These are phyloP conservation scores for Hypanus sabinus DNA, from an alignment of 2,113 vertebrate species.

Conservation along the genomic window DNA sequence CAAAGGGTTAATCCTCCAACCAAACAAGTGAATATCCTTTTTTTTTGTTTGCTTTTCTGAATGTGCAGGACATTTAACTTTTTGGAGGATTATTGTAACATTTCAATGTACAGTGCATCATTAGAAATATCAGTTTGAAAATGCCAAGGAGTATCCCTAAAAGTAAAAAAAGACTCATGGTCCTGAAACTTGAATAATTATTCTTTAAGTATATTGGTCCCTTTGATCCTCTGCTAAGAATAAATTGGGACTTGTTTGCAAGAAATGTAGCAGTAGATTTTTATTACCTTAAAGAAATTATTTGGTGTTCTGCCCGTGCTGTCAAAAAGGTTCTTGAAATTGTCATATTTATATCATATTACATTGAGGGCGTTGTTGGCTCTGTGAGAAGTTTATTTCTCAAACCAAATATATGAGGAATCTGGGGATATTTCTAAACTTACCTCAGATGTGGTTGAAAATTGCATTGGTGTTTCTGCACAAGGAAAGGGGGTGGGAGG, in stretches of 20 bases:
- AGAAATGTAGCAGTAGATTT: slow-evolving; percentile 12
- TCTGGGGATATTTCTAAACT: background rate
- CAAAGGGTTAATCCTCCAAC: slow-evolving; percentile 35
- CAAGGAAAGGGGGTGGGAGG: background rate
- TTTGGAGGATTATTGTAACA: slow-evolving; percentile 12
- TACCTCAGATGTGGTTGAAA: background rate
- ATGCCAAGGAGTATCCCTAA: background rate
- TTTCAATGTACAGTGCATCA: background rate
- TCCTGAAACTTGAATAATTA: background rate
- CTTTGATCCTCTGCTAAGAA: background rate
- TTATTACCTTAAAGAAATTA: slow-evolving; percentile 25
- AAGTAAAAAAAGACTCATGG: background rate
- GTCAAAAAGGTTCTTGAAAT: slow-evolving; percentile 26
- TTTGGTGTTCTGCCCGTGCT: slow-evolving; percentile 21
- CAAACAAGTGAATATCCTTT: slow-evolving; percentile 38
- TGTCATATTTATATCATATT: background rate
- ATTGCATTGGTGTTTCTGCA: background rate
- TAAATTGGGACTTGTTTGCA: background rate
- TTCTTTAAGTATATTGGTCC: background rate
- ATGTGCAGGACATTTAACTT: slow-evolving; percentile 34
- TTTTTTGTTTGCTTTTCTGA: slow-evolving; percentile 32
- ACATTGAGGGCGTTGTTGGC: background rate
- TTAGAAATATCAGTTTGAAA: slow-evolving; percentile 15
- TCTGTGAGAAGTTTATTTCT: background rate
- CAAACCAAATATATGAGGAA: background rate